Percentiles rank a stretch among this genome's conserved stretches.
Conservation (phyloP, 2,113 vertebrate genomes). For the Oncorhynchus mykiss region DNA sequence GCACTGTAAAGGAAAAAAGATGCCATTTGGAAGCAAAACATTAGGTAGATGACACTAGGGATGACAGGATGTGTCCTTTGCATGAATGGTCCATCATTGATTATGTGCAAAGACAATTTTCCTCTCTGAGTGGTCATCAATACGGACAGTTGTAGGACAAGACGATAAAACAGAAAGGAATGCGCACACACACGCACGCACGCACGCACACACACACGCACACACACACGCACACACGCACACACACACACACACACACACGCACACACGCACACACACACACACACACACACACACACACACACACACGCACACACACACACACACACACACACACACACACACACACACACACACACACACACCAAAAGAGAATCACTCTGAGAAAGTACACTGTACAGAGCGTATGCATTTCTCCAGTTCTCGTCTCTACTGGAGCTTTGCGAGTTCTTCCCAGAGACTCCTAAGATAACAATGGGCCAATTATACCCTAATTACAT, state of each 20-base stretch:
- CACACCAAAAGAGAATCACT: neutral
- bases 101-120: neutral
- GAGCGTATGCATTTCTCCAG: neutral
- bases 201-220: neutral
- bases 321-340: neutral
- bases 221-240: neutral
- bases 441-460: conserved; percentile 49
- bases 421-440: neutral
- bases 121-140: neutral
- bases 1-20: no score
- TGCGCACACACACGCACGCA: neutral
- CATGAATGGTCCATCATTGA: neutral
- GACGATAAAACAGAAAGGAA: neutral
- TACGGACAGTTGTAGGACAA: neutral
- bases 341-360: neutral
- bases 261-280: neutral
- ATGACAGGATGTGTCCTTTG: neutral
- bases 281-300: neutral
- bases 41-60: neutral
- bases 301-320: neutral
- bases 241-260: neutral
- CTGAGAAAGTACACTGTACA: conserved; percentile 10
- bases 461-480: conserved; percentile 58
- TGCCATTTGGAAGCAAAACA: neutral
- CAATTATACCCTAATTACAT: conserved; percentile 43